phyloP scores from a whole-genome alignment of 2,888 invertebrate genomes.

The Caenorhabditis doughertyi region DNA sequence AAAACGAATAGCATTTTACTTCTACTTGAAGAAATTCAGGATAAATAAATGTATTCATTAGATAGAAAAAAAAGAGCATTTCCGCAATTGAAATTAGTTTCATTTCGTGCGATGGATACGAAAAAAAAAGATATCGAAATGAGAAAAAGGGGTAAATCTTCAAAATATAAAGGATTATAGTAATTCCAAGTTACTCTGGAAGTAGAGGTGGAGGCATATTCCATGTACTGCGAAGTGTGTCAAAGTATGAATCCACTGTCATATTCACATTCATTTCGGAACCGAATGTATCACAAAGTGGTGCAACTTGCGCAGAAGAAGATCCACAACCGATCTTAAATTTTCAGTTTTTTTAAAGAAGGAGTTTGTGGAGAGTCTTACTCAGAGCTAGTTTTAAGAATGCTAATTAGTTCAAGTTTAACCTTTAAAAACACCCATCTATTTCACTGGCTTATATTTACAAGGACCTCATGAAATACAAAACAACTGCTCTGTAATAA shows the following conservation, averaged over 20 bases:
- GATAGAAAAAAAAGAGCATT: background rate
- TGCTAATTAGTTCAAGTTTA: too few relatives aligned
- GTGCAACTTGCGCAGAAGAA: slow-evolving; percentile 6
- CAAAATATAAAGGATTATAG: background rate
- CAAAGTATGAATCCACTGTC: slow-evolving; percentile 27
- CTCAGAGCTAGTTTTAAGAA: too few relatives aligned
- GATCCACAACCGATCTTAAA: slow-evolving; percentile 15
- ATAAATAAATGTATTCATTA: slow-evolving; percentile 12
- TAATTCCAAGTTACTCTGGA: slow-evolving; percentile 3
- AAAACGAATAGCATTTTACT: background rate
- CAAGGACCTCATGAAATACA: too few relatives aligned
- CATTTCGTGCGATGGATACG: slow-evolving; percentile 6
- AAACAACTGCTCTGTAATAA: too few relatives aligned
- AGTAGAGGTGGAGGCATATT: background rate
- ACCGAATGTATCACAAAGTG: slow-evolving; percentile 43
- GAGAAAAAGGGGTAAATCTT: slow-evolving; percentile 8
- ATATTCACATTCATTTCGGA: slow-evolving; percentile 40
- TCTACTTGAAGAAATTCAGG: slow-evolving; percentile 1
- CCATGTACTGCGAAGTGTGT: slow-evolving; percentile 32
- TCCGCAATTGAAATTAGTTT: slow-evolving; percentile 22
- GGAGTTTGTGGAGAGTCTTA: too few relatives aligned
- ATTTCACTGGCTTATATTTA: too few relatives aligned
- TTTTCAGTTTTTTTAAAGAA: background rate
- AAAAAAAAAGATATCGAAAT: background rate
- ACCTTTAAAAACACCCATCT: too few relatives aligned